Conservation (phyloP, 2,797 vertebrate genomes). For the Xenops minutus region DNA sequence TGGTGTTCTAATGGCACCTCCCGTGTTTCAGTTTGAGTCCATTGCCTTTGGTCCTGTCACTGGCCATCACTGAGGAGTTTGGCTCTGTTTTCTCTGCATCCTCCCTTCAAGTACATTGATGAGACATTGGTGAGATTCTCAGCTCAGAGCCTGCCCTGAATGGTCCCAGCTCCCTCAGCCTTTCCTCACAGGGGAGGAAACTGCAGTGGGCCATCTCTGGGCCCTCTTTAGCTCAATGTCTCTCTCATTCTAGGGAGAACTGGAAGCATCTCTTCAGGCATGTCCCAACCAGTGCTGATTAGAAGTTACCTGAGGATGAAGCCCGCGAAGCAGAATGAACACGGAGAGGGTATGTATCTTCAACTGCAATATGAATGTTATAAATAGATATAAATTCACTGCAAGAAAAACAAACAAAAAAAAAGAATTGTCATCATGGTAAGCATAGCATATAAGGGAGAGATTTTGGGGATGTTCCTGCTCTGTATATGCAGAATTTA, state of each 20-base stretch:
- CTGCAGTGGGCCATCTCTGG: background rate
- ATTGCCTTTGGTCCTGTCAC: background rate
- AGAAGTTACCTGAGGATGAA: background rate
- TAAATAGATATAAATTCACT: background rate
- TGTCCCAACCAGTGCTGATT: background rate
- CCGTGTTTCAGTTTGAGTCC: background rate
- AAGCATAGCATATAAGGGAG: background rate
- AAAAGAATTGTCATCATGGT: background rate
- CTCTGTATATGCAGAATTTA: background rate
- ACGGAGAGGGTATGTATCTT: background rate
- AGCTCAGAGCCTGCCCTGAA: background rate
- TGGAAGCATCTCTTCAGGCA: background rate
- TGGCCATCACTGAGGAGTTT: background rate
- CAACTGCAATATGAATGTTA: background rate
- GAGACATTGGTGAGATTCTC: background rate
- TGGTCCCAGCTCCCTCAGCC: background rate
- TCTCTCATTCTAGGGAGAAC: background rate
- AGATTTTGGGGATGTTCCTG: background rate
- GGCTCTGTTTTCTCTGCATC: background rate
- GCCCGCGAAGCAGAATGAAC: background rate
- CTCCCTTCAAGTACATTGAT: background rate
- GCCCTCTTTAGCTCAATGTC: background rate
- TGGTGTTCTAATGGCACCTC: accelerated
- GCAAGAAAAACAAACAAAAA: background rate
- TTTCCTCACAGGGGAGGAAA: background rate